phyloP scores from a whole-genome alignment of 2,888 invertebrate species.

The Labia minor region DNA sequence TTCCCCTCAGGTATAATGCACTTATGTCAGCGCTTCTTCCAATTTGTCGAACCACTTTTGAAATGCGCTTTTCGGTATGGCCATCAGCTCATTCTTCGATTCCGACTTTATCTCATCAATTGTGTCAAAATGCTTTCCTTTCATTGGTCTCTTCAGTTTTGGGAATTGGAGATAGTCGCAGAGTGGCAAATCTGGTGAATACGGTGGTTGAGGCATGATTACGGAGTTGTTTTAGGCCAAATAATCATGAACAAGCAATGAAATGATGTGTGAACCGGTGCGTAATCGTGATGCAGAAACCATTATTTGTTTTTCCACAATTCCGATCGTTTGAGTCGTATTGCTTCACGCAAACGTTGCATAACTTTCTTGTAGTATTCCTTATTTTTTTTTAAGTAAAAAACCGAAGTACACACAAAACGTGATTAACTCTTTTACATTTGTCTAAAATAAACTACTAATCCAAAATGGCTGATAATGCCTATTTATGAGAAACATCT shows the following conservation, averaged over 20 bases:
- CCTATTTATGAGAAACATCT: no score
- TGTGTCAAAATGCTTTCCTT: neutral
- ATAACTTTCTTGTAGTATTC: no score
- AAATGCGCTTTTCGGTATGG: neutral
- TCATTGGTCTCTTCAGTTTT: neutral
- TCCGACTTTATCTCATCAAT: neutral
- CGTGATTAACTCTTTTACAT: no score
- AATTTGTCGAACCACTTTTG: neutral
- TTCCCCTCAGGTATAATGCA: neutral
- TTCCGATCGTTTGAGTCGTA: neutral
- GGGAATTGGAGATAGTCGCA: neutral
- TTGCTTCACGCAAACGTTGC: no score
- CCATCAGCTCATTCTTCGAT: neutral
- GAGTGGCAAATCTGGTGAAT: neutral
- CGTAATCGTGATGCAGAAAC: conserved; percentile 17
- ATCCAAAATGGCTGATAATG: no score
- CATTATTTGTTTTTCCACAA: neutral
- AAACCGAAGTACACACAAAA: no score
- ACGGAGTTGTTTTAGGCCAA: neutral
- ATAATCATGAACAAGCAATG: neutral
- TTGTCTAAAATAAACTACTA: no score
- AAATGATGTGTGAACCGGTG: neutral
- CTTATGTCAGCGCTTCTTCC: neutral
- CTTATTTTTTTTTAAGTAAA: no score
- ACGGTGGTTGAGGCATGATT: neutral